phyloP scores from a whole-genome alignment of 1,140 invertebrate genomes.

The Andrena cerasifolii region DNA sequence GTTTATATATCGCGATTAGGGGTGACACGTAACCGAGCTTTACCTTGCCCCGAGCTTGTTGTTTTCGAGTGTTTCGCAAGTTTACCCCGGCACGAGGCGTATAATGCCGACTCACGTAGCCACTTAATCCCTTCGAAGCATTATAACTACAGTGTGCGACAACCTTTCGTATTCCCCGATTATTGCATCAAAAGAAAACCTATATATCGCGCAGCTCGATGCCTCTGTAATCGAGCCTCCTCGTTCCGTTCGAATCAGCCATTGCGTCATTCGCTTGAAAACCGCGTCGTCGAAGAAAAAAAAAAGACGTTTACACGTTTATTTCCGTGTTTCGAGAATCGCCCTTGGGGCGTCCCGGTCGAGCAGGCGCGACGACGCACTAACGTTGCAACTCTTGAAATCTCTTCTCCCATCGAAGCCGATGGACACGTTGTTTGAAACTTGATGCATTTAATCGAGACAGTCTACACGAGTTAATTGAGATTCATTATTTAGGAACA shows the following conservation, averaged over 20 bases:
- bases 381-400: no score
- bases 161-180: conserved; percentile 32
- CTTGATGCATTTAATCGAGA: no score
- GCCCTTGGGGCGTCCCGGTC: no score
- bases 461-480: no score
- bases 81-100: conserved; percentile 9
- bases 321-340: no score
- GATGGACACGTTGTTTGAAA: no score
- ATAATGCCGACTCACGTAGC: conserved; percentile 37
- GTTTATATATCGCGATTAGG: conserved; percentile 4
- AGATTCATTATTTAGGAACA: no score
- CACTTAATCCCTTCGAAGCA: conserved; percentile 50
- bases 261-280: not conserved
- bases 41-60: conserved; percentile 34
- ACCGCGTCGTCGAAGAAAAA: not conserved
- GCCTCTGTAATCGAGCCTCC: conserved; percentile 18
- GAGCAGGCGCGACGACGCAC: no score
- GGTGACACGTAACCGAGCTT: not conserved
- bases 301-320: no score
- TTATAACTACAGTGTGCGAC: conserved; percentile 45
- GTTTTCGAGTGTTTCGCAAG: conserved; percentile 38
- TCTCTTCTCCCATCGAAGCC: no score
- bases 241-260: not conserved
- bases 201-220: conserved; percentile 33
- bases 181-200: conserved; percentile 41